A percentile compares a stretch with the other conserved stretches of the same genome.
Evolutionary conservation across 2,113 vertebrate species (phyloP).

Genomic region (Ramphastos sulfuratus): DNA sequence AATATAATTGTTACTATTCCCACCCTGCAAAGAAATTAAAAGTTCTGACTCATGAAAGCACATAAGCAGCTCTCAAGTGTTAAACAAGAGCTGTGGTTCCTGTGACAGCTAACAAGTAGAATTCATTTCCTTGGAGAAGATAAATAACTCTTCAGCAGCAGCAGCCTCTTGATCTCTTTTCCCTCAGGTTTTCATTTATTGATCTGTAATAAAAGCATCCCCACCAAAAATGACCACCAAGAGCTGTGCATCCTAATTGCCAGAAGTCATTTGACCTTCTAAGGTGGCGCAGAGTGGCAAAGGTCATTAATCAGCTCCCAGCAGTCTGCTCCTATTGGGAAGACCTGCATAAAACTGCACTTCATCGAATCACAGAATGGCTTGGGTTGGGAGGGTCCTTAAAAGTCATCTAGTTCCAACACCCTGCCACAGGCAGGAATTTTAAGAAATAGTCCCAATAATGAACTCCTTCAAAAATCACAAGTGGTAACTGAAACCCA

Average conservation of each 20-base stretch:
- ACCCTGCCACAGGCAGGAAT: not conserved
- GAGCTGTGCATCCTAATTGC: not conserved
- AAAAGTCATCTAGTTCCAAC: no score
- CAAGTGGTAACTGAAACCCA: not conserved
- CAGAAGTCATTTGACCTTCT: not conserved
- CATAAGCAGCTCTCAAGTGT: not conserved
- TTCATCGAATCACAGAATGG: no score
- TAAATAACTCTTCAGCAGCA: not conserved
- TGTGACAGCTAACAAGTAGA: slow-evolving; percentile 19
- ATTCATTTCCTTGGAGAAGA: slow-evolving; percentile 17
- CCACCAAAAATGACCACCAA: not conserved
- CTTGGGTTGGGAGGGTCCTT: no score
- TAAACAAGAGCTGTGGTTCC: not conserved
- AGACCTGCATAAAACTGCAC: not conserved
- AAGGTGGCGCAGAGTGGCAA: not conserved
- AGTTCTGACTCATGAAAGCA: not conserved
- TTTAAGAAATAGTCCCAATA: not conserved
- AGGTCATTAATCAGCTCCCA: not conserved
- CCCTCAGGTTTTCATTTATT: not conserved
- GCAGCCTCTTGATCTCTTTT: not conserved
- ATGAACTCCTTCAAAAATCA: not conserved
- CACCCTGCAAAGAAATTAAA: not conserved
- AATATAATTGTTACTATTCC: not conserved
- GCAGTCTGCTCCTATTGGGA: not conserved
- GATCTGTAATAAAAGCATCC: slow-evolving; percentile 10